Base-by-base conservation (phyloP, 2,113 vertebrate species). In the Microcebus tavaratra region DNA sequence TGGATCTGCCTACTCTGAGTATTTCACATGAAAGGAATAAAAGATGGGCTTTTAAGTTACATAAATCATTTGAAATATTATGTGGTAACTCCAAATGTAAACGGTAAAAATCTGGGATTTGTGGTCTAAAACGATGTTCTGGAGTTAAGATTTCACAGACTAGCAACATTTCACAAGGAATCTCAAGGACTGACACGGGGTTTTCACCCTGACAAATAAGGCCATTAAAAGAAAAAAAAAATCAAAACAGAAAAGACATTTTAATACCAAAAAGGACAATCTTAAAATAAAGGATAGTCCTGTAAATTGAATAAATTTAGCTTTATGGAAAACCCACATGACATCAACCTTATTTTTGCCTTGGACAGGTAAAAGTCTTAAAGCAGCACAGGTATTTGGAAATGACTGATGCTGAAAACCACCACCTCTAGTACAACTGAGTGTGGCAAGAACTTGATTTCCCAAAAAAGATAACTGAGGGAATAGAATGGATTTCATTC, bases 361-460 rank as follows among this genome's bases (percentile, higher is more conserved):
- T 15, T 9, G 21, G 34, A 13, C 20, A 45, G 88, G 23, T 4
- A 17, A 27, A 59, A 10, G 39, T 72, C 48, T 34, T n/a, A 3
- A n/a, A 23, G 61, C 2, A 8, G 31, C 75, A 39, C 23, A 20
- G 42, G 48, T n/a, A 0, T 25, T 10, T 25, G 59, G 61, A 10
- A 23, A 39, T 0, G 31, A 39, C 36, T 4, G 39, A 4, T 1
- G 6, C 39, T 2, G 45, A 8, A 3, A 36, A 11, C 34, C 34
- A 20, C n/a, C 76, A 53, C 55, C 45, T 45, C 23, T 23, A n/a
- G 31, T 18, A 23, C 6, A 79, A 50, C 34, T 79, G 50, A 0
- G 14, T 11, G 23, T 2, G 48, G 67, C 45, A 18, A 8, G 42
- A 61, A 57, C 23, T 3, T 55, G 31, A 55, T 7, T 57, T 34